Evolutionary conservation across 2,113 vertebrate species (phyloP), one percentile per base, ranked within the genome.

Genomic region (Ancistrus triradiatus): DNA sequence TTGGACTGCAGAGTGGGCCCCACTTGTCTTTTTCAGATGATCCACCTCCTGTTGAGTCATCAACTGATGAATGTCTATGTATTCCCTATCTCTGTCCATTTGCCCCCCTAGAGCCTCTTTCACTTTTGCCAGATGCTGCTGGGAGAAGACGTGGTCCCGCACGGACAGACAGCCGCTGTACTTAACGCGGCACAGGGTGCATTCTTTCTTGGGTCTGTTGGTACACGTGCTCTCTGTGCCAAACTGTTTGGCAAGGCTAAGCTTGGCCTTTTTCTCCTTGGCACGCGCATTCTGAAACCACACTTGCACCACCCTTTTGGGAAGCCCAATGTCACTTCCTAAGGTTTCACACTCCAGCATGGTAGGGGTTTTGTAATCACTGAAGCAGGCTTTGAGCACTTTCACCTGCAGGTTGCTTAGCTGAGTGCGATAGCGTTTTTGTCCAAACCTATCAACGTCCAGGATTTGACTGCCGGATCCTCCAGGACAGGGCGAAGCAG

Each of bases 201-300:
- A 94, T 86, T 94, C 91, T 74, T 87, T 90, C 84, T 92, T 94
- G 80, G 91, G 90, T 83, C 91, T 88, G 84, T 94, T 90, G 0
- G 90, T 92, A 78, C 83, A 87, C 1, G 91, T 87, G 82, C 91
- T 90, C 86, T 91, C 91, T 72, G 92, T 91, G 79, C 90, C 91
- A 80, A 93, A 94, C 78, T 94, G 92, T 86, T 94, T 94, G 78
- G 91, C 91, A 88, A 92, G 91, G 80, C 89, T 94, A 74, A 93
- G 81, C 78, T 94, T 94, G 66, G 91, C 86, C 78, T 94, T 94
- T 78, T 93, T 94, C 64, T 92, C 92, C 82, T 93, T 94, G 1
- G 92, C 91, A 75, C 92, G 85, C 62, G 92, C 91, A 78, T 94
- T 94, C 80, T 94, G 92, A 86, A 94, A 94, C 92, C 92, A 94